Percentiles rank a stretch among this genome's conserved stretches.
Conservation (phyloP, 2,888 invertebrate genomes). For the Ganaspis brasiliensis region DNA sequence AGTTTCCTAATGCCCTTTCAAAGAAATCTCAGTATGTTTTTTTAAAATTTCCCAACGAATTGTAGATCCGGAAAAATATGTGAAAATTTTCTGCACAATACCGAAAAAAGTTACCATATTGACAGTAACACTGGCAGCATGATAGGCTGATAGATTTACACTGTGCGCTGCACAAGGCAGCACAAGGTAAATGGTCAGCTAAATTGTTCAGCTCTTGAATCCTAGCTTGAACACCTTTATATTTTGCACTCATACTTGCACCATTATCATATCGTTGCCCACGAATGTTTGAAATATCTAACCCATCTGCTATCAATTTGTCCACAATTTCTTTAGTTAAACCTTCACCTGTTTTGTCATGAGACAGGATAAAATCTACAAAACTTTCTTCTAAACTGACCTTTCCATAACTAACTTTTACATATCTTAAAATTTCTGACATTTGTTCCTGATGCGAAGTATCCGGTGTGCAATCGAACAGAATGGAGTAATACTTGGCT, state of each 20-base stretch:
- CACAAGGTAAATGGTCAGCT: conserved; percentile 37
- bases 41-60: conserved; percentile 53
- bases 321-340: conserved; percentile 57
- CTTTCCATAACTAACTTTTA: conserved; percentile 57
- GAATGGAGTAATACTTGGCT: conserved; percentile 60
- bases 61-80: conserved; percentile 52
- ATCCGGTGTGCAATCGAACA: conserved; percentile 63
- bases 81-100: conserved; percentile 55
- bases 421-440: conserved; percentile 56
- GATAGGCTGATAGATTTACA: conserved; percentile 58
- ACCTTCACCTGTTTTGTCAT: conserved; percentile 59
- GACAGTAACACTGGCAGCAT: conserved; percentile 57
- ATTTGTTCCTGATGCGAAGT: conserved; percentile 60
- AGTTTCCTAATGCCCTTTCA: conserved; percentile 62
- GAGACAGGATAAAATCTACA: conserved; percentile 62
- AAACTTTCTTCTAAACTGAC: conserved; percentile 61
- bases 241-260: conserved; percentile 47
- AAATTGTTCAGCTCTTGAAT: conserved; percentile 28
- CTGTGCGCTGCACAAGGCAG: conserved; percentile 57
- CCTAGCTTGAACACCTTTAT: conserved; percentile 36
- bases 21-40: conserved; percentile 50
- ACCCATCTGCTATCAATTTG: conserved; percentile 23
- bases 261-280: conserved; percentile 46
- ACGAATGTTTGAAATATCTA: conserved; percentile 26
- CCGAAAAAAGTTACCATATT: conserved; percentile 57